Evolutionary conservation across 2,113 vertebrate genomes (phyloP).

Genomic region (Xyrauchen texanus): DNA sequence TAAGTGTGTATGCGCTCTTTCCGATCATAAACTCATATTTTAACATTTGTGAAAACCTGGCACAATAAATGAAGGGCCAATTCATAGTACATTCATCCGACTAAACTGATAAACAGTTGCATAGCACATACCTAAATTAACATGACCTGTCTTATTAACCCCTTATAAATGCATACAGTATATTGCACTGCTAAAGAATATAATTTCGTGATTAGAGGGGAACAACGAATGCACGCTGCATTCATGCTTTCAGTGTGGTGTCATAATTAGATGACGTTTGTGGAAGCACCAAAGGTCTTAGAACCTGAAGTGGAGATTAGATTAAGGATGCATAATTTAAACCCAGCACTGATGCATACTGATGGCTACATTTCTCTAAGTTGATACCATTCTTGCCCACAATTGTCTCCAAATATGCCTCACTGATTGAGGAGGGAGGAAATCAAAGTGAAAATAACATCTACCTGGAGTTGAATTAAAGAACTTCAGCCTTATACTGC

Average conservation of each 20-base stretch:
- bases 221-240: background rate
- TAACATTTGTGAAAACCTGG: background rate
- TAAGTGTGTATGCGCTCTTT: background rate
- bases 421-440: conserved; percentile 18
- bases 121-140: conserved; percentile 15
- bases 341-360: conserved; percentile 12
- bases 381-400: conserved; percentile 14
- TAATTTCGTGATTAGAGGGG: conserved; percentile 15
- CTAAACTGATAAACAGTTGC: conserved; percentile 25
- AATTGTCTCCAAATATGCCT: conserved; percentile 18
- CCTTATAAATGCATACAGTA: conserved; percentile 26
- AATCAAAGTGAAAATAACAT: background rate
- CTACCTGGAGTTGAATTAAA: background rate
- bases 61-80: background rate
- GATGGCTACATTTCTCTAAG: conserved; percentile 7
- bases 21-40: background rate
- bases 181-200: conserved; percentile 30
- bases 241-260: conserved; percentile 8
- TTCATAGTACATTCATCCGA: conserved; percentile 8
- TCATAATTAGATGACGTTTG: conserved; percentile 17
- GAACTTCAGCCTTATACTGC: background rate
- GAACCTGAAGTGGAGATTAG: conserved; percentile 31
- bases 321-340: conserved; percentile 35
- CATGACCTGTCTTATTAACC: conserved; percentile 26
- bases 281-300: conserved; percentile 31